Conservation (phyloP, 2,113 vertebrate species). For the Patagioenas fasciata region DNA sequence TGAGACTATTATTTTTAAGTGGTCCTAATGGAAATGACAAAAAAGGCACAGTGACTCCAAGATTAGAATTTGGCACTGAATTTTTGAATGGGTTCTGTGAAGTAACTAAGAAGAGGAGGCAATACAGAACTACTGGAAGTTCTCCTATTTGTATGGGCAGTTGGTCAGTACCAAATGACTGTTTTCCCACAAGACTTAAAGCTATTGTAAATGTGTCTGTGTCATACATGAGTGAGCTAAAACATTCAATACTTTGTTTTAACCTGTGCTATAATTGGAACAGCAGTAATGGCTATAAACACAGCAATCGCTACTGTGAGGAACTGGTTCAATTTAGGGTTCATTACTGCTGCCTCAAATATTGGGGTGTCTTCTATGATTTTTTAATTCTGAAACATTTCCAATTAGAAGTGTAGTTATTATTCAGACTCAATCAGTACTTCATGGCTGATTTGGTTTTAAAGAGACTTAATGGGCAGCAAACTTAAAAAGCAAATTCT, state of each 20-base stretch:
- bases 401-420: not conserved
- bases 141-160: not conserved
- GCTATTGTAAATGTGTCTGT: not conserved
- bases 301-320: not conserved
- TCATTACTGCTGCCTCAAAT: not conserved
- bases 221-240: not conserved
- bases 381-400: not conserved
- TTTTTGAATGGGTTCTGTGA: not conserved
- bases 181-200: not conserved
- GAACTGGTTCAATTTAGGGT: not conserved
- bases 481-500: constrained; percentile 9
- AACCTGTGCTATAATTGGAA: not conserved
- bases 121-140: not conserved
- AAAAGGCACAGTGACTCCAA: not conserved
- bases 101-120: not conserved
- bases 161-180: not conserved
- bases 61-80: not conserved
- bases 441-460: not conserved
- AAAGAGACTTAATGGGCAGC: constrained; percentile 5
- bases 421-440: not conserved
- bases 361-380: not conserved
- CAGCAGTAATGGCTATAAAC: not conserved
- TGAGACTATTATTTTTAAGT: constrained; percentile 14
- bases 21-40: not conserved
- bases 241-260: not conserved